Base-by-base conservation (phyloP, 1,140 invertebrate genomes). In the Coptotermes formosanus region DNA sequence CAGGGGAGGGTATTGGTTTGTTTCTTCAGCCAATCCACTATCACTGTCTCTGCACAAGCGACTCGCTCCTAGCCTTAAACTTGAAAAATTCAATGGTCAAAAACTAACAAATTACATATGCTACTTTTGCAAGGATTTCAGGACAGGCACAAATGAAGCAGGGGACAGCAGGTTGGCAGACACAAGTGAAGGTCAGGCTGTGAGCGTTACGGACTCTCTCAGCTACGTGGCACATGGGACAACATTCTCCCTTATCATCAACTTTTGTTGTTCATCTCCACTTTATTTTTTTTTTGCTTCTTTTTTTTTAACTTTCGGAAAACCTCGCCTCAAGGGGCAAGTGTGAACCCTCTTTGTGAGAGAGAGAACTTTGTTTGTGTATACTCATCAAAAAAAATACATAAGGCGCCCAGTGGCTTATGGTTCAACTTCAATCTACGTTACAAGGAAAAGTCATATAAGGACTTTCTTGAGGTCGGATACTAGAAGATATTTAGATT, bases 381-480 rank as follows among this genome's bases (percentile, higher is more conserved):
- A 75, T 30, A 30, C 64, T 30, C 64, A 30, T 75, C 30, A 4
- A 1, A 75, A 75, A 16, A 75, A n/a, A 75, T 75, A n/a, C n/a
- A 55, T 21, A 19, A 12, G 14, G 52, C 14, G 52, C 19, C 14
- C 11, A 55, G 52, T 55, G 19, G 45, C 45, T 64, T 64, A n/a
- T 64, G 25, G 59, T 64, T 21, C 25, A 75, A 30, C 64, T 75
- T 75, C 64, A 75, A 75, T 75, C 64, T 75, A 30, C 64, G 25
- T 75, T 75, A 75, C 64, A 75, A 75, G 64, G 2, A 75, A 64
- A 75, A 75, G 64, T 75, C 64, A 75, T 75, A 75, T 25, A 30
- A 75, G 25, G 64, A 55, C 64, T n/a, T 12, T 75, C n/a, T 7
- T 30, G 64, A 30, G n/a, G 64, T 30, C 14, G 6, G 25, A 16